phyloP scores from a whole-genome alignment of 1,140 invertebrate species.

The Danaus melanippus region DNA sequence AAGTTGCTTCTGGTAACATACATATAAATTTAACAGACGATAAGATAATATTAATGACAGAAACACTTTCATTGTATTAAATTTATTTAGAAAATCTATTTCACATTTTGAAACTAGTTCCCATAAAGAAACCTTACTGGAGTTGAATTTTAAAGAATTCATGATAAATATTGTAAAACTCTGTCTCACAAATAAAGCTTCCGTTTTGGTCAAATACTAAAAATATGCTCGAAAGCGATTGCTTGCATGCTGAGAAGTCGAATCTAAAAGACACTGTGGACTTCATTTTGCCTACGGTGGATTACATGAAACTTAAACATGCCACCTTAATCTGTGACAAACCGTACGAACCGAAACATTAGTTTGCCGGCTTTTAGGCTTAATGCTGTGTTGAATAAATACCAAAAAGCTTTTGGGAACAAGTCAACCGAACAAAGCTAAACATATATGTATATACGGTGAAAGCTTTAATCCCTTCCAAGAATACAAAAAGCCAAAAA shows the following conservation, averaged over 20 bases:
- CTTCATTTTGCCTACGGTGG: slow-evolving; percentile 57
- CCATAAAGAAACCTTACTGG: too few relatives aligned
- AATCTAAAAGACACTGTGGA: slow-evolving; percentile 68
- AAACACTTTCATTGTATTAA: too few relatives aligned
- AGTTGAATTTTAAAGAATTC: too few relatives aligned
- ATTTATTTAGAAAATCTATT: too few relatives aligned
- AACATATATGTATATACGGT: not conserved
- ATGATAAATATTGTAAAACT: too few relatives aligned
- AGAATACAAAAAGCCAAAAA: slow-evolving; percentile 12
- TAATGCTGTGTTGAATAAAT: slow-evolving; percentile 24
- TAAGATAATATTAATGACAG: too few relatives aligned
- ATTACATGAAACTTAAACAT: slow-evolving; percentile 66
- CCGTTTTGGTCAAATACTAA: slow-evolving; percentile 58
- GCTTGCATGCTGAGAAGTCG: slow-evolving; percentile 68
- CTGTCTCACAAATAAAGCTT: slow-evolving; percentile 15
- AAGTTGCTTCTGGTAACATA: too few relatives aligned
- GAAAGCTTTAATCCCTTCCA: slow-evolving; percentile 9
- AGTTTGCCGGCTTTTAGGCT: slow-evolving; percentile 34
- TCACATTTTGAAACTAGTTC: too few relatives aligned
- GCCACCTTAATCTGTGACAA: slow-evolving; percentile 52
- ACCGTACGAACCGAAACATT: slow-evolving; percentile 43
- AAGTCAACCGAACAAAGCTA: slow-evolving; percentile 5
- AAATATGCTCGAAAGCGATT: slow-evolving; percentile 58
- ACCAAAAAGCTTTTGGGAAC: slow-evolving; percentile 17
- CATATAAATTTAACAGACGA: too few relatives aligned